Evolutionary conservation across 2,113 vertebrate genomes (phyloP), one percentile per base, ranked within the genome.

Genomic region (Todiramphus chloris): DNA sequence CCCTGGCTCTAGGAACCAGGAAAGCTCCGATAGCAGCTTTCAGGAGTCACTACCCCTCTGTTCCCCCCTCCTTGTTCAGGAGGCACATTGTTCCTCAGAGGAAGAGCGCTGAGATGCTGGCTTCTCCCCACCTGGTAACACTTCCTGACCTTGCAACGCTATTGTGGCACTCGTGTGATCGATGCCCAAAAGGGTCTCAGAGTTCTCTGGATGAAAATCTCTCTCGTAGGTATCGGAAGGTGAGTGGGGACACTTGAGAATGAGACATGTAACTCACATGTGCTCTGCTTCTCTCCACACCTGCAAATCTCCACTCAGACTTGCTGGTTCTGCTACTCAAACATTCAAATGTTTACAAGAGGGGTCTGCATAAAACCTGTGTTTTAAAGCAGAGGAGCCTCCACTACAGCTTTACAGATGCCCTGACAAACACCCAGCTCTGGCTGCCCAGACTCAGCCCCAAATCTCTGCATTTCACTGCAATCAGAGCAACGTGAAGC

Each of bases 131-230:
- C 3, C 75, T 80, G 85, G 7, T 44, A 85, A 66, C 19, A 5
- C 79, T 46, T 62, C 70, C 82, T 91, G 92, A 90, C 92, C 89
- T 93, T 78, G 86, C 80, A 73, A 80, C 43, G 53, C 8, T 70
- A 56, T 15, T 56, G 79, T 1, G 0, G 68, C 0, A 6, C 18
- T 64, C 7, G 8, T 17, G 56, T 79, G 90, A 87, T 44, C 69
- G 89, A 79, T 76, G 69, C 50, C 81, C 68, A 73, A 64, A 70
- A 87, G 86, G 75, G 76, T 93, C 86, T 78, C 86, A 96, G 92
- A 69, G 58, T 69, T 67, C 69, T 50, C 28, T 1, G 35, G 62
- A 84, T 41, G 73, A 76, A 86, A 92, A 81, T 17, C 58, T 72
- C 73, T 79, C 90, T 50, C 58, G 60, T 89, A 95, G 48, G 35